Percentiles rank a stretch among this genome's conserved stretches.
Conservation (phyloP, 2,888 invertebrate species). For the Cataglyphis rosenhaueri region DNA sequence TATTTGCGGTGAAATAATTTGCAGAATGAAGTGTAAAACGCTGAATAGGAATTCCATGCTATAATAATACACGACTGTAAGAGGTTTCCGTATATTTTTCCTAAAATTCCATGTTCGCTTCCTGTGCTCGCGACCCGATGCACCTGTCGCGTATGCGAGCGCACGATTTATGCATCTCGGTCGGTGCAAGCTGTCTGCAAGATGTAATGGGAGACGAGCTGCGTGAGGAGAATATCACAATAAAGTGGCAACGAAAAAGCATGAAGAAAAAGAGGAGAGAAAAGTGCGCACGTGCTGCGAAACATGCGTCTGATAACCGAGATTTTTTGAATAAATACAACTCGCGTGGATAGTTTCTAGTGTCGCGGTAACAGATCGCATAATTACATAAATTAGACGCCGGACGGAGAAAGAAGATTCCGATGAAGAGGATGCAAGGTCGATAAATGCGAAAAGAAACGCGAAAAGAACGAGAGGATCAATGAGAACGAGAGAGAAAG, state of each 20-base stretch:
- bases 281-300: background rate
- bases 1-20: background rate
- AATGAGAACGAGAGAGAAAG: slow-evolving; percentile 48
- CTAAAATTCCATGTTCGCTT: slow-evolving; percentile 29
- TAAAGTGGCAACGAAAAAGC: slow-evolving; percentile 16
- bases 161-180: slow-evolving; percentile 52
- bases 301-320: slow-evolving; percentile 16
- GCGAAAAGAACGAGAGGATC: background rate
- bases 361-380: slow-evolving; percentile 68
- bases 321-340: slow-evolving; percentile 60
- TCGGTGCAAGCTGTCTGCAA: slow-evolving; percentile 31
- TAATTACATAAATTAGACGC: slow-evolving; percentile 81
- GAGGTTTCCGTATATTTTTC: background rate
- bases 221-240: slow-evolving; percentile 35
- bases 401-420: slow-evolving; percentile 44
- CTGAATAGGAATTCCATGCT: background rate
- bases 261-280: background rate
- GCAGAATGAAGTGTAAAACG: background rate
- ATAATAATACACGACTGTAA: background rate
- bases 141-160: slow-evolving; percentile 50
- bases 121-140: slow-evolving; percentile 41
- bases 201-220: slow-evolving; percentile 46
- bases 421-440: background rate
- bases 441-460: slow-evolving; percentile 14
- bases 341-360: slow-evolving; percentile 63